phyloP scores from a whole-genome alignment of 2,888 invertebrate species.

The Tetranychus truncatus region DNA sequence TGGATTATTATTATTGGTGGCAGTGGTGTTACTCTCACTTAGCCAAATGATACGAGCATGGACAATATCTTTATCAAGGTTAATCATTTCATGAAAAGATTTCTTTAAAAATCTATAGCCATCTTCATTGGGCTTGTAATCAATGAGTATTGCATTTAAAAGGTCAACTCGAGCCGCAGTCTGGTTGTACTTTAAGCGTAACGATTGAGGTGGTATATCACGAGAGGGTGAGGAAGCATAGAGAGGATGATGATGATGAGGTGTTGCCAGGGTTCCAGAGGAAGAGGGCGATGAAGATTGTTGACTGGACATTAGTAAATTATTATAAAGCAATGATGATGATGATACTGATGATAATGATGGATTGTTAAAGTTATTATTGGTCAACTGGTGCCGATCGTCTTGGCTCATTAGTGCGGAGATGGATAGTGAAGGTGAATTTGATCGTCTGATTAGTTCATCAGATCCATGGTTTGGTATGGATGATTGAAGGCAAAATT shows the following conservation, averaged over 20 bases:
- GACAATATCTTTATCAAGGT: constrained; percentile 17
- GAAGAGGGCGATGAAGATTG: neutral
- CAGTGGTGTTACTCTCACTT: neutral
- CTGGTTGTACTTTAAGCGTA: neutral
- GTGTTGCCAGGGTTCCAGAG: neutral
- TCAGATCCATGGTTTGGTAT: too few species aligned
- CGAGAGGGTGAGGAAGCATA: neutral
- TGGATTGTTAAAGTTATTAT: neutral
- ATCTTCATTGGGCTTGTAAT: constrained; percentile 23
- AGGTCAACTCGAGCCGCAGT: constrained; percentile 42
- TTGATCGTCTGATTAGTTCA: too few species aligned
- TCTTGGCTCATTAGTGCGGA: too few species aligned
- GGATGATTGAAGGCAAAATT: neutral
- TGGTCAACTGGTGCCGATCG: too few species aligned
- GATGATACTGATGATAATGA: neutral
- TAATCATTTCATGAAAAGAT: constrained; percentile 12
- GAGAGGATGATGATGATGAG: neutral
- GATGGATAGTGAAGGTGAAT: too few species aligned
- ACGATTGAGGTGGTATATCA: neutral
- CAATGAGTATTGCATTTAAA: constrained; percentile 47
- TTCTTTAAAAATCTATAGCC: constrained; percentile 15
- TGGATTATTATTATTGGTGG: too few species aligned
- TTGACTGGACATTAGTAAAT: too few species aligned
- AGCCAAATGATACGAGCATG: constrained; percentile 13
- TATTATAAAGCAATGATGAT: neutral